phyloP scores from a whole-genome alignment of 2,888 invertebrate genomes.

The Protonemura montana region DNA sequence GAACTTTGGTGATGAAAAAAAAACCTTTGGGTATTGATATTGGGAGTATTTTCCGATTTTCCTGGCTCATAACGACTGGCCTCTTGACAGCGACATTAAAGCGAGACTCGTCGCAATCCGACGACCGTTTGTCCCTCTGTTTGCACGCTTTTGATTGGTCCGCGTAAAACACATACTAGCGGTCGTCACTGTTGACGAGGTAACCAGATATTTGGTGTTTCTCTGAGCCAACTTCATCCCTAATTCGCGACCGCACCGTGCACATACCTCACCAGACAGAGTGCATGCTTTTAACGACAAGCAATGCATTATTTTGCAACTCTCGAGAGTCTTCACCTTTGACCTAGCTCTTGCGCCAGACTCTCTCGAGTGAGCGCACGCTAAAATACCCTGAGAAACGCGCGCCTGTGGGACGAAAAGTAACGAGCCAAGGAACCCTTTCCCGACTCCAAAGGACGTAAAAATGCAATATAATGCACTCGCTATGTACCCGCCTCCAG shows the following conservation, averaged over 20 bases:
- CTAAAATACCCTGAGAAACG: not conserved
- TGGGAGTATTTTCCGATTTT: too few species aligned
- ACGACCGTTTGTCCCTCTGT: not conserved
- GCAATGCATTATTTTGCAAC: not conserved
- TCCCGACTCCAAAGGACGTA: not conserved
- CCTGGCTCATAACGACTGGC: not conserved
- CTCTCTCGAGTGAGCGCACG: not conserved
- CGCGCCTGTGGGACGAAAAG: not conserved
- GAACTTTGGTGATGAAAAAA: too few species aligned
- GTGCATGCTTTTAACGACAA: not conserved
- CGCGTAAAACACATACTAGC: not conserved
- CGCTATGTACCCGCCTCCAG: not conserved
- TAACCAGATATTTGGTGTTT: slow-evolving; percentile 3
- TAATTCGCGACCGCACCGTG: not conserved
- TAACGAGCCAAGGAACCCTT: not conserved
- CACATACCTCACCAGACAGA: not conserved
- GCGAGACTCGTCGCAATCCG: not conserved
- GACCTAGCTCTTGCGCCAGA: not conserved
- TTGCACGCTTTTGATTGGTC: not conserved
- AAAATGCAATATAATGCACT: slow-evolving; percentile 4
- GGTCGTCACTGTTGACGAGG: not conserved
- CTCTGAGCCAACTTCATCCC: not conserved
- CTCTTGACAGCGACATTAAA: not conserved
- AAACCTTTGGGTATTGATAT: too few species aligned
- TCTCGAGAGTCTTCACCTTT: not conserved